Base-by-base conservation (phyloP, 35 echinoderm and acorn worm genomes). In the Hemicentrotus pulcherrimus region DNA sequence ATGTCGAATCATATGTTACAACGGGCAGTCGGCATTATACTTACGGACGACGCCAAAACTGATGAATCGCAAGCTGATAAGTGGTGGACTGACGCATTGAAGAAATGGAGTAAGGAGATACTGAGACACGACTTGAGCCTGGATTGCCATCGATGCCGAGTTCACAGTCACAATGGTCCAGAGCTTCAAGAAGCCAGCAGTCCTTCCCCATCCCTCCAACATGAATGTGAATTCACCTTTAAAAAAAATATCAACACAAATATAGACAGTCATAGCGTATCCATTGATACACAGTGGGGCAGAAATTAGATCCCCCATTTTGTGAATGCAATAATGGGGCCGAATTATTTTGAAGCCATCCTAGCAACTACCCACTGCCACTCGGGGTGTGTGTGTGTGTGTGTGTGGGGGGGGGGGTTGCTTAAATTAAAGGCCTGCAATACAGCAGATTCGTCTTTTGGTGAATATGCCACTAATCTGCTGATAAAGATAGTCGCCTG, bases 161-260 rank as follows among this genome's bases (percentile, higher is more conserved):
- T 47, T 95, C 19, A 97, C 94, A 31, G 95, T 96, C 47, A 97
- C 94, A 30, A 98, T 45, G 24, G 94, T 96, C 97, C 97, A 98
- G 12, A 97, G 93, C 31, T 91, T 58, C 16, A 97, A 55, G 85
- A 97, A 98, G 6, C 91, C 97, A 16, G 91, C 71, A 35, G 96
- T 31, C 7, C 90, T 88, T 1, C 97, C 96, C 65, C 95, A 98
- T 22, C 95, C 91, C 32, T 97, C 86, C 14, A 96, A 58, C 86
- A 98, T 94, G 61, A 96, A 98, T 10, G 96, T 96, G 87, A 96
- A 97, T 35, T 98, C 97, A 13, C 96, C 96, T 33, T 95, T 94
- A n/a, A 96, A 98, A 47, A 86, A 46, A 86, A 59, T 7, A 22
- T 0, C 16, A 10, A 22, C 12, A 6, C 0, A 32, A 35, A 41